Base-by-base conservation (phyloP, 2,113 vertebrate species). In the Hystrix cristata region DNA sequence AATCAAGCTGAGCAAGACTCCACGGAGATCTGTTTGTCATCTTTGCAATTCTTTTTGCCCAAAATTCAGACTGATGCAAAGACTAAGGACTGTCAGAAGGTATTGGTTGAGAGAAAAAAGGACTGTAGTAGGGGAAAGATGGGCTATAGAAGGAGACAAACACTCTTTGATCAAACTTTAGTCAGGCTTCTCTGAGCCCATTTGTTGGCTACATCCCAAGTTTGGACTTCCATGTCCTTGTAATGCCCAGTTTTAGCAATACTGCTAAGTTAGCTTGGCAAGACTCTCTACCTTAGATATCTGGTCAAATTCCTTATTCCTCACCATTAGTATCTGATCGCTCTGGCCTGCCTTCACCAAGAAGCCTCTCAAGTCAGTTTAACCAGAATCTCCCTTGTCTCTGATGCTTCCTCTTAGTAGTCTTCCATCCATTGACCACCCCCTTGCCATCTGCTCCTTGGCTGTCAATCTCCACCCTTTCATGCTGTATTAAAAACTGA, bases 231-330 rank as follows among this genome's bases (percentile, higher is more conserved):
- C 43, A 7, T 72, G 25, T 84, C n/a, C 93, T 69, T 34, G 64
- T n/a, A 82, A 64, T n/a, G 43, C 12, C 7, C 18, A 84, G 29
- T 90, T 72, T 94, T 87, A 91, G 59, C 38, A 90, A 94, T 90
- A 81, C 18, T 84, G 16, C 82, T 67, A 72, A 18, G 5, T 87
- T 79, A 91, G 21, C 81, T 83, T 78, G 69, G 15, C 19, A 91
- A 97, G 59, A 93, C 67, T 80, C 15, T 27, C 67, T 19, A 87
- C 38, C 46, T 64, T 53, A 34, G 5, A 15, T 43, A 64, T 43
- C 60, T 82, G 53, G n/a, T 90, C 38, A 87, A 25, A 84, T 64
- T 46, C 59, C 23, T 48, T 25, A 84, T 46, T 48, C 8, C 15
- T 15, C 27, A 48, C 27, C 1, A 7, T 84, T 64, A 38, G 29